A percentile compares a stretch with the other conserved stretches of the same genome.
Evolutionary conservation across 2,113 vertebrate species (phyloP).

Genomic region (Melozone crissalis): DNA sequence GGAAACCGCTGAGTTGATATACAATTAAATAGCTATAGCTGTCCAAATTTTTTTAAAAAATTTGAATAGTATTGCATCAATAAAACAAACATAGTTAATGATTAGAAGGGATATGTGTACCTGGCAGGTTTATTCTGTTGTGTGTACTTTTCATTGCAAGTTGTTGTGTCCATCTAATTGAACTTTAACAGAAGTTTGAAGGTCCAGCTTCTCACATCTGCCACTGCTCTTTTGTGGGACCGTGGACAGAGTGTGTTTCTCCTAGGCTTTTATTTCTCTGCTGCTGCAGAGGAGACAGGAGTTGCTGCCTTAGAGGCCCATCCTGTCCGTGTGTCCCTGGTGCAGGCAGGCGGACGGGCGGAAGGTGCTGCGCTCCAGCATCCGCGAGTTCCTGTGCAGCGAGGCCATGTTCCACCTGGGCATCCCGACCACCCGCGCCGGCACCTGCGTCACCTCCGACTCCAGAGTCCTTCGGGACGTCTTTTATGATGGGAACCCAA

Average conservation of each 20-base stretch:
- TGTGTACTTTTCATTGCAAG: neutral
- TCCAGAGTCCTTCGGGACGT: constrained; percentile 84
- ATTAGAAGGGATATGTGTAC: neutral
- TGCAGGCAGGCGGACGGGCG: constrained; percentile 91
- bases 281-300: neutral
- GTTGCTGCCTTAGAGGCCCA: neutral
- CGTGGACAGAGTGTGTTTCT: neutral
- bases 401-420: constrained; percentile 93
- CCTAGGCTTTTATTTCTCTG: neutral
- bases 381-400: constrained; percentile 96
- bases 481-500: constrained; percentile 87
- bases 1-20: neutral
- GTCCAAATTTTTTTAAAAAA: too few species aligned
- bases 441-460: constrained; percentile 87
- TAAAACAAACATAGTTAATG: neutral
- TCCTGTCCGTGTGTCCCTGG: fast-evolving
- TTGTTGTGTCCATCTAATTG: neutral
- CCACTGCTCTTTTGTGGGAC: neutral
- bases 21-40: neutral
- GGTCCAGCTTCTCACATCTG: neutral
- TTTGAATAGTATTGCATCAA: neutral
- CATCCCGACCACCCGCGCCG: constrained; percentile 90
- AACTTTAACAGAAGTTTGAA: neutral
- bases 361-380: constrained; percentile 93
- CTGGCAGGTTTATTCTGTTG: neutral